Conservation (phyloP, 2,888 invertebrate species). For the Stegana nigrithorax region DNA sequence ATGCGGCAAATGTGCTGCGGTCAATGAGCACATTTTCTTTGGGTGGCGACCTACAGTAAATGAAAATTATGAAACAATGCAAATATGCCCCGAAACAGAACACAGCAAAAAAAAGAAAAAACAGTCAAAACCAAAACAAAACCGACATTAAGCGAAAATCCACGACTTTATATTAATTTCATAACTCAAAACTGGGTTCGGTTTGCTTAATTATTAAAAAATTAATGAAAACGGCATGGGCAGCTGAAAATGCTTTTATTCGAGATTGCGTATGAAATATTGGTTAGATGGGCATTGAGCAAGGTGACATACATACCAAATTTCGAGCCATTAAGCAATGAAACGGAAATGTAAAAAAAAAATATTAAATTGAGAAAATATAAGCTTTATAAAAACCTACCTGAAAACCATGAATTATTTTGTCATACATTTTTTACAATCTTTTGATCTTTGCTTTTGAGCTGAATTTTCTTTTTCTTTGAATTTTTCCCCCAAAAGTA, state of each 20-base stretch:
- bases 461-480: not conserved
- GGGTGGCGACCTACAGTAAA: conserved; percentile 1
- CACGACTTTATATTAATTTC: conserved; percentile 52
- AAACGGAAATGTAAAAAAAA: not conserved
- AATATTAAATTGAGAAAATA: not conserved
- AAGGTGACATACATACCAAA: too few species aligned
- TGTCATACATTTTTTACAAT: conserved; percentile 23
- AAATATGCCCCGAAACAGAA: conserved; percentile 10
- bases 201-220: conserved; percentile 55
- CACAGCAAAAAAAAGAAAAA: too few species aligned
- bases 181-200: conserved; percentile 45
- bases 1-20: conserved; percentile 10
- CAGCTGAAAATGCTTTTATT: conserved; percentile 47
- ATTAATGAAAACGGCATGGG: conserved; percentile 51
- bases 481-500: conserved; percentile 30
- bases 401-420: conserved; percentile 37
- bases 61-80: conserved; percentile 14
- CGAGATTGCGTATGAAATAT: conserved; percentile 3
- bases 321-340: too few species aligned
- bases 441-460: conserved; percentile 20
- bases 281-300: not conserved
- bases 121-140: too few species aligned
- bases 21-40: conserved; percentile 6
- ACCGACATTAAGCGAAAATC: too few species aligned
- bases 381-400: not conserved